Percentiles rank a stretch among this genome's conserved stretches.
phyloP scores from a whole-genome alignment of 92 coral and sea anemone genomes.

The Phenganax subtilis region DNA sequence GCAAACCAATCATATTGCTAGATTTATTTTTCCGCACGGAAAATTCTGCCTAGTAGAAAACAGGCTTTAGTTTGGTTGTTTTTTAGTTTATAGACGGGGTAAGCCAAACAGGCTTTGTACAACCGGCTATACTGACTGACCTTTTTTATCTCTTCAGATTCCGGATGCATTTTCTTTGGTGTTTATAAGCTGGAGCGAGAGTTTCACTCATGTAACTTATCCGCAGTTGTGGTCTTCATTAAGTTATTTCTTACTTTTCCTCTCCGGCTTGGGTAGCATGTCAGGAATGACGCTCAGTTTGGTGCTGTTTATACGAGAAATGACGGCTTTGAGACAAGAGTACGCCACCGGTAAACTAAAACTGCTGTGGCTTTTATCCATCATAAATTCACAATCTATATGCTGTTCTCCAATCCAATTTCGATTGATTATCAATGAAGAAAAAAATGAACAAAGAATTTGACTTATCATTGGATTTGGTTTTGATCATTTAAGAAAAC shows the following conservation, averaged over 20 bases:
- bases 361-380: too few relatives aligned
- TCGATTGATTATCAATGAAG: too few relatives aligned
- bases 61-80: neutral
- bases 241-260: conserved; percentile 71
- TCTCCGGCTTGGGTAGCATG: conserved; percentile 70
- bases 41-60: too few relatives aligned
- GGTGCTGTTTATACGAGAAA: conserved; percentile 52
- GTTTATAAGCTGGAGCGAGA: conserved; percentile 33
- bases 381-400: too few relatives aligned
- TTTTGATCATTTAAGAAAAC: too few relatives aligned
- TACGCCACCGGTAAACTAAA: conserved; percentile 11
- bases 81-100: neutral
- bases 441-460: too few relatives aligned
- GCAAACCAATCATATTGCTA: too few relatives aligned
- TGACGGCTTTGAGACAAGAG: conserved; percentile 25
- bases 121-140: too few relatives aligned
- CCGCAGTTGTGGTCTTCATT: conserved; percentile 64
- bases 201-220: conserved; percentile 28
- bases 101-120: neutral
- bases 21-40: too few relatives aligned
- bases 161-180: conserved; percentile 23
- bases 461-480: too few relatives aligned
- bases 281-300: conserved; percentile 77
- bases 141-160: neutral
- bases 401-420: too few relatives aligned